Evolutionary conservation across 2,888 invertebrate species (phyloP).

Genomic region (Leistus spinibarbis): DNA sequence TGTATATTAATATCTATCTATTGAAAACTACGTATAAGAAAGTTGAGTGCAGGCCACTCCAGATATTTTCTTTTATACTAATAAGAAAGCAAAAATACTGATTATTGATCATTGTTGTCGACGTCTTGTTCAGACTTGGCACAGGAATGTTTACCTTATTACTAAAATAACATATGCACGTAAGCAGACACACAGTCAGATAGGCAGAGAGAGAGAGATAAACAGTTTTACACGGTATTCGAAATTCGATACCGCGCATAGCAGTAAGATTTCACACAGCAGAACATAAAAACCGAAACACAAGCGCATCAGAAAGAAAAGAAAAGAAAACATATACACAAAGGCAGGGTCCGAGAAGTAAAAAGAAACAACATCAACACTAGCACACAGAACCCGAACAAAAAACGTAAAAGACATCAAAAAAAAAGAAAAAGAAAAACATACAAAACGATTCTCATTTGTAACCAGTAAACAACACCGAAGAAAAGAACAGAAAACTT

Average conservation of each 20-base stretch:
- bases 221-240: too few species aligned
- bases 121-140: too few species aligned
- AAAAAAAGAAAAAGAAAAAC: neutral
- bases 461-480: neutral
- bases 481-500: neutral
- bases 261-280: neutral
- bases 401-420: neutral
- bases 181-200: too few species aligned
- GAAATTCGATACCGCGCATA: neutral
- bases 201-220: conserved; percentile 1
- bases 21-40: too few species aligned
- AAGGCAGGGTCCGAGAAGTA: neutral
- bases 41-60: too few species aligned
- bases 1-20: too few species aligned
- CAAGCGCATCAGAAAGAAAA: neutral
- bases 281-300: neutral
- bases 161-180: too few species aligned
- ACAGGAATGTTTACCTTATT: too few species aligned
- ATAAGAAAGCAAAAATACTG: too few species aligned
- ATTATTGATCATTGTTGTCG: too few species aligned
- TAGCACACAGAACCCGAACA: conserved; percentile 1
- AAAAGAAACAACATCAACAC: conserved; percentile 2
- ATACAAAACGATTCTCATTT: neutral
- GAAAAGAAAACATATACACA: neutral
- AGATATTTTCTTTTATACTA: too few species aligned